A percentile compares a stretch with the other conserved stretches of the same genome.
Conservation (phyloP, 2,113 vertebrate species). For the Hassar affinis region DNA sequence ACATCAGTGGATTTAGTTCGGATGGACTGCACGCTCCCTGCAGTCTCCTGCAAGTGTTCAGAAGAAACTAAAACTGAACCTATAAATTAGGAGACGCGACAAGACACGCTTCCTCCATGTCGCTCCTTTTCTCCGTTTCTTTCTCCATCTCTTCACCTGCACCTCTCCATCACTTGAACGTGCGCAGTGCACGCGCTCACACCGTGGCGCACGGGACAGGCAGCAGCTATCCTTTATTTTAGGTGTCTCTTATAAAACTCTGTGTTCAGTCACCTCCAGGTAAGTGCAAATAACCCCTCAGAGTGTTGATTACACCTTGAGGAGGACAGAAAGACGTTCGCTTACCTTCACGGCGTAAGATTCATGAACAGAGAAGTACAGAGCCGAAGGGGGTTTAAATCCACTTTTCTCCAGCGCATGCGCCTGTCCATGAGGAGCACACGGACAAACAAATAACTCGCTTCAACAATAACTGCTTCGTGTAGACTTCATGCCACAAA, state of each 20-base stretch:
- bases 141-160: background rate
- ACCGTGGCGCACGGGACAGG: background rate
- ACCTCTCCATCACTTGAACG: background rate
- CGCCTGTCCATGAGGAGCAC: conserved; percentile 38
- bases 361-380: conserved; percentile 61
- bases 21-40: too few species aligned
- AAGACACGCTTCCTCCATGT: conserved; percentile 9
- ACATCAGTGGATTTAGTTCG: background rate
- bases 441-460: background rate
- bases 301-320: background rate
- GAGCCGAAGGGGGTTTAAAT: conserved; percentile 60
- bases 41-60: background rate
- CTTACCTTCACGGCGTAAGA: conserved; percentile 78
- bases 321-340: conserved; percentile 19
- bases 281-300: background rate
- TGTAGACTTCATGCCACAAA: background rate
- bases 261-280: too few species aligned
- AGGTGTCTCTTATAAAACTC: background rate
- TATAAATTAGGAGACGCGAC: background rate
- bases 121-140: background rate
- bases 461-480: background rate
- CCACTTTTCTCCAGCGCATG: conserved; percentile 49
- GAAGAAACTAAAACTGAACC: background rate
- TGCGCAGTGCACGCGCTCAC: conserved; percentile 21
- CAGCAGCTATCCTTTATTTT: background rate